Percentiles rank a stretch among this genome's conserved stretches.
Evolutionary conservation across 2,888 invertebrate genomes (phyloP).

Genomic region (Formica aserva): DNA sequence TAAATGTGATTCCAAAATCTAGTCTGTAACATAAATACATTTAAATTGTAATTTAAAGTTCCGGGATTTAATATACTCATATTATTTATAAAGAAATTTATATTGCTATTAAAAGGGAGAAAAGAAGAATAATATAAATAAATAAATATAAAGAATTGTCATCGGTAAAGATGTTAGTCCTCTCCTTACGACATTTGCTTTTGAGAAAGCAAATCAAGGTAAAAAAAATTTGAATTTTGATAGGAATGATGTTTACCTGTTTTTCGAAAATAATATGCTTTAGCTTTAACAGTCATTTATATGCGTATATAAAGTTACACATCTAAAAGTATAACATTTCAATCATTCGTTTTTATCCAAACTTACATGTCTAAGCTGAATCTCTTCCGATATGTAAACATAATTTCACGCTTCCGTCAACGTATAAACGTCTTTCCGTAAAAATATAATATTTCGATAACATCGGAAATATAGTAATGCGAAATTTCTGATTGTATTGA

Average conservation of each 20-base stretch:
- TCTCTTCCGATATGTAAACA: neutral
- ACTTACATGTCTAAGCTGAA: neutral
- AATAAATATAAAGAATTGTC: neutral
- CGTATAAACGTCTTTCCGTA: neutral
- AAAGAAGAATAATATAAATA: neutral
- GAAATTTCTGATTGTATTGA: slow-evolving; percentile 21
- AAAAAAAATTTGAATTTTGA: neutral
- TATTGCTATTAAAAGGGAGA: neutral
- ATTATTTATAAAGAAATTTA: slow-evolving; percentile 2
- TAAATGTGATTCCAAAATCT: slow-evolving; percentile 32
- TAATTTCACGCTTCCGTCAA: slow-evolving; percentile 10
- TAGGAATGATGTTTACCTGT: neutral
- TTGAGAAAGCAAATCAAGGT: neutral
- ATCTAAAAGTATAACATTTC: neutral
- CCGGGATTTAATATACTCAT: neutral
- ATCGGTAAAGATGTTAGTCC: neutral
- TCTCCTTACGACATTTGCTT: neutral
- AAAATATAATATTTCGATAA: slow-evolving; percentile 26
- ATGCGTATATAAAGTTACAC: neutral
- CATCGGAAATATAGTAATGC: neutral
- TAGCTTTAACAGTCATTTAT: neutral
- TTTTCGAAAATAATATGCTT: neutral
- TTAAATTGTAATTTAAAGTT: slow-evolving; percentile 6
- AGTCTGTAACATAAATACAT: slow-evolving; percentile 4
- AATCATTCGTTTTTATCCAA: neutral